Evolutionary conservation across 2,797 vertebrate species (phyloP).

Genomic region (Caiman crocodilus): DNA sequence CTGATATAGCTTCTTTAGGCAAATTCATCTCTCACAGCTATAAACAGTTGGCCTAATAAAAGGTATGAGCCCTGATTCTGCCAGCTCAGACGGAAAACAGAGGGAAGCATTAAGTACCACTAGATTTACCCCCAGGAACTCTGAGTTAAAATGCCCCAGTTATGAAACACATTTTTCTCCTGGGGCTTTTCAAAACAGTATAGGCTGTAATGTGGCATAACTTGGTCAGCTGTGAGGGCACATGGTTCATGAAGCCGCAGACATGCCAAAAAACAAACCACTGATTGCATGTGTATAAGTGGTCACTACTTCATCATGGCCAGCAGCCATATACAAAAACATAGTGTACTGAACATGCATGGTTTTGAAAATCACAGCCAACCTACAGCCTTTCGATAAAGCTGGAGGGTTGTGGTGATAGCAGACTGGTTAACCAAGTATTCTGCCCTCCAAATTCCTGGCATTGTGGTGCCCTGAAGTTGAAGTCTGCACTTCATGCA

Average conservation of each 20-base stretch:
- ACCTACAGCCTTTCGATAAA: neutral
- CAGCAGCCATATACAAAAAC: neutral
- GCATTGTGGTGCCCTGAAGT: neutral
- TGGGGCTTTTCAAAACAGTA: neutral
- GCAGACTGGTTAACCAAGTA: neutral
- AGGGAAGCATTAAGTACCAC: neutral
- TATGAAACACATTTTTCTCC: neutral
- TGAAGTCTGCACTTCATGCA: neutral
- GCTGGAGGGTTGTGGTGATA: neutral
- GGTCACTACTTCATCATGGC: neutral
- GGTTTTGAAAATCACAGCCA: neutral
- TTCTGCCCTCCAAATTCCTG: neutral
- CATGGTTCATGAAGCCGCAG: neutral
- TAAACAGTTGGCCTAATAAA: too few species aligned
- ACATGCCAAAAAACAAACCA: neutral
- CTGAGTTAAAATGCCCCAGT: neutral
- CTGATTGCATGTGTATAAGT: neutral
- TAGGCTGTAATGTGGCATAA: neutral
- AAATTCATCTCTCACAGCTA: too few species aligned
- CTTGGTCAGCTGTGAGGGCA: accelerated
- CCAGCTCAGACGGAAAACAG: neutral
- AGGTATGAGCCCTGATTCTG: neutral
- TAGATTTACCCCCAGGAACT: neutral
- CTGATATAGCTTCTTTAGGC: accelerated
- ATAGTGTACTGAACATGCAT: neutral